Evolutionary conservation across 2,888 invertebrate species (phyloP).

Genomic region (Philaethria dido): DNA sequence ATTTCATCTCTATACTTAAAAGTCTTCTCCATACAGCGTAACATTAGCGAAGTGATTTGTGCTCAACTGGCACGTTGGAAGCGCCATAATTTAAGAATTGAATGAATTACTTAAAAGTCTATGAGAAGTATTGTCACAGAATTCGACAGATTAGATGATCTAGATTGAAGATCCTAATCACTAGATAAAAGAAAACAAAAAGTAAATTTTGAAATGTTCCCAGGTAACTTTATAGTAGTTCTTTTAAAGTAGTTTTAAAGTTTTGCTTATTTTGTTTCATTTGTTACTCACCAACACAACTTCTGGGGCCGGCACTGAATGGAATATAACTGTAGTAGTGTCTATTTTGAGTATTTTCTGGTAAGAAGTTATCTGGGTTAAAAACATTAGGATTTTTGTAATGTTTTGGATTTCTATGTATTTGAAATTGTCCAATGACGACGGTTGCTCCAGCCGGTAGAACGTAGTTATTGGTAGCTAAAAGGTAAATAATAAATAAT

Average conservation of each 20-base stretch:
- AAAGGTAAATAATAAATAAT: slow-evolving; percentile 42
- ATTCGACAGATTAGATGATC: not conserved
- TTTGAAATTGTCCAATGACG: slow-evolving; percentile 85
- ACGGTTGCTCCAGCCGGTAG: slow-evolving; percentile 89
- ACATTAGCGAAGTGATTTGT: too few relatives aligned
- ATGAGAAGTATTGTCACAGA: too few relatives aligned
- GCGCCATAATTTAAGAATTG: too few relatives aligned
- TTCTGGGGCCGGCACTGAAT: slow-evolving; percentile 91
- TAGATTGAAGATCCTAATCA: too few relatives aligned
- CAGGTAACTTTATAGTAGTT: too few relatives aligned
- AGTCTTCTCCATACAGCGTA: too few relatives aligned
- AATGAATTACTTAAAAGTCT: too few relatives aligned
- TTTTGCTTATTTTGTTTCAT: not conserved
- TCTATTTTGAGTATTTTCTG: slow-evolving; percentile 88
- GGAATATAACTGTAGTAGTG: slow-evolving; percentile 92
- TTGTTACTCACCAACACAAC: slow-evolving; percentile 86
- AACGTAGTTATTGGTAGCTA: slow-evolving; percentile 85
- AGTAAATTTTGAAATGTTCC: too few relatives aligned
- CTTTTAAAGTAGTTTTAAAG: too few relatives aligned
- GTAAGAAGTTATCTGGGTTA: slow-evolving; percentile 91
- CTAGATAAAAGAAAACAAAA: too few relatives aligned
- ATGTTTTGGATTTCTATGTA: slow-evolving; percentile 87
- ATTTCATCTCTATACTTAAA: too few relatives aligned
- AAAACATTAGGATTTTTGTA: slow-evolving; percentile 88
- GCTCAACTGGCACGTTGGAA: too few relatives aligned